These are phyloP conservation scores for Drosophila busckii DNA, from an alignment of 1,140 invertebrate genomes.

Conservation along the genomic window DNA sequence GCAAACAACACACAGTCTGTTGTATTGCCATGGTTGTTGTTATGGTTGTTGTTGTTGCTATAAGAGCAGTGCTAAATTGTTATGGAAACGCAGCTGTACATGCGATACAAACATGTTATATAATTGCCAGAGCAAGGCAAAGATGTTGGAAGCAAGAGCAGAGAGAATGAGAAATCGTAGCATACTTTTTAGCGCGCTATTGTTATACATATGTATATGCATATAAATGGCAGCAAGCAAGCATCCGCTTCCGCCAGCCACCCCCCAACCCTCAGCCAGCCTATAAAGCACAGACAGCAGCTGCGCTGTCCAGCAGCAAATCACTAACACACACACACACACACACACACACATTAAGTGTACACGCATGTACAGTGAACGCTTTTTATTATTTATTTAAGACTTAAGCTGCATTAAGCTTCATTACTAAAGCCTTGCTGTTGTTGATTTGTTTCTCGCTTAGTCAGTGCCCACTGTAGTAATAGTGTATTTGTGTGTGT, in stretches of 20 bases:
- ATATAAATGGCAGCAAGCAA: neutral
- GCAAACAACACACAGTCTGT: too few species aligned
- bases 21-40: neutral
- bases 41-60: neutral
- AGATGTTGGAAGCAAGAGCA: neutral
- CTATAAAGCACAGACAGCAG: constrained; percentile 1
- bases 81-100: constrained; percentile 10
- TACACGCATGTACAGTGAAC: neutral
- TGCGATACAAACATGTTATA: constrained; percentile 1
- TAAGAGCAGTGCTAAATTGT: constrained; percentile 22
- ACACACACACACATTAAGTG: constrained; percentile 7
- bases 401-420: too few species aligned
- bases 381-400: too few species aligned
- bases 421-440: too few species aligned
- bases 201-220: neutral
- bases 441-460: too few species aligned
- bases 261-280: constrained; percentile 9
- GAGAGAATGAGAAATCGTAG: constrained; percentile 8
- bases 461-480: too few species aligned
- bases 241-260: neutral
- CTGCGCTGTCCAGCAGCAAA: constrained; percentile 24
- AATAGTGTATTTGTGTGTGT: constrained; percentile 16
- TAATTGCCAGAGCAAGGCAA: constrained; percentile 33
- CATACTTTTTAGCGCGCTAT: constrained; percentile 30
- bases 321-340: constrained; percentile 19